Evolutionary conservation across 2,888 invertebrate genomes (phyloP).

Genomic region (Torymus aiolomorphi): DNA sequence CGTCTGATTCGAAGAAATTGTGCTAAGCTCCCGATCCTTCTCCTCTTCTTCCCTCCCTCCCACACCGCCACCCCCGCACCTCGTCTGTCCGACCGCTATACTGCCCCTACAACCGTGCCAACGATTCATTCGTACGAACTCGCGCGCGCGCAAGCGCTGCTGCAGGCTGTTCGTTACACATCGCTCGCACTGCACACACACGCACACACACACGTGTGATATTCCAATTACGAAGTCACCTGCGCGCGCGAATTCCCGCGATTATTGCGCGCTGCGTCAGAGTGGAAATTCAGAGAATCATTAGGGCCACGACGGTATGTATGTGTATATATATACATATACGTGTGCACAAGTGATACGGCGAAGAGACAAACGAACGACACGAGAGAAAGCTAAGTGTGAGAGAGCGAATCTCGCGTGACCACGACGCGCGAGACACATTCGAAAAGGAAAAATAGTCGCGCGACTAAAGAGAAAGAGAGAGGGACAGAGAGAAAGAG

Average conservation of each 20-base stretch:
- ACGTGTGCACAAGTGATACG: background rate
- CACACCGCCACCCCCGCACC: background rate
- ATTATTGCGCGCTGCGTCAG: constrained; percentile 14
- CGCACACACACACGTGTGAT: constrained; percentile 6
- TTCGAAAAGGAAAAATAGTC: too few relatives aligned
- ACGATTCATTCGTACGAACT: too few relatives aligned
- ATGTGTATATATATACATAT: too few relatives aligned
- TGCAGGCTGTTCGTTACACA: constrained; percentile 10
- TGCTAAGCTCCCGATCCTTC: constrained; percentile 25
- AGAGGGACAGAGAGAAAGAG: constrained; percentile 59
- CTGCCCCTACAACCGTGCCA: too few relatives aligned
- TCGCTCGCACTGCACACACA: background rate
- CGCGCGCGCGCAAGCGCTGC: background rate
- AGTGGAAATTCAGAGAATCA: constrained; percentile 35
- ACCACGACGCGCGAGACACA: background rate
- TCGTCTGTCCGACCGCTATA: constrained; percentile 1
- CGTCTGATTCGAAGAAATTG: constrained; percentile 58
- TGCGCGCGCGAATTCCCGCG: background rate
- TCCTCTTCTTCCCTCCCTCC: constrained; percentile 7
- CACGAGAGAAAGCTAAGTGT: background rate
- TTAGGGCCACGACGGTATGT: background rate
- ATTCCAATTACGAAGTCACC: constrained; percentile 27
- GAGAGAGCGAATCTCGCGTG: background rate
- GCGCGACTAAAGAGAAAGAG: background rate
- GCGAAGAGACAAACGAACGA: constrained; percentile 40